Conservation (phyloP, 2,888 invertebrate genomes). For the Acronicta aceris region DNA sequence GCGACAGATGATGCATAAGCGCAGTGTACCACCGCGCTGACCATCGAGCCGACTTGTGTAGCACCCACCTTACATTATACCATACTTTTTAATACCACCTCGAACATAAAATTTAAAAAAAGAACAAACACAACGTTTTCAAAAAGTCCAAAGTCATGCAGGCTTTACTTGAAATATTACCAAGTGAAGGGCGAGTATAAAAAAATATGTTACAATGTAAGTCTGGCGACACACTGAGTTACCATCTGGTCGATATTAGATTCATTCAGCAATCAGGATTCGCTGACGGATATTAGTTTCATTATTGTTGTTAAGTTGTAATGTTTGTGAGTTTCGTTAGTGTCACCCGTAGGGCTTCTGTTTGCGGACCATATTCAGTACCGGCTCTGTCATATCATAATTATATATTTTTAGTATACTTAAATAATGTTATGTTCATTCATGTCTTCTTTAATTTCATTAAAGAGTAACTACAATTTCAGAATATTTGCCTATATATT, state of each 20-base stretch:
- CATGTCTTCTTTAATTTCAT: constrained; percentile 6
- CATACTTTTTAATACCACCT: constrained; percentile 20
- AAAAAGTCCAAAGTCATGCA: constrained; percentile 8
- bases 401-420: constrained; percentile 1
- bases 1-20: constrained; percentile 63
- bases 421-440: background rate
- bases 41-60: constrained; percentile 52
- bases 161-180: constrained; percentile 13
- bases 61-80: constrained; percentile 25
- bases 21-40: constrained; percentile 56
- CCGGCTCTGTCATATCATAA: constrained; percentile 45
- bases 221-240: constrained; percentile 69
- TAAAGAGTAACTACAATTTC: background rate
- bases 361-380: constrained; percentile 69
- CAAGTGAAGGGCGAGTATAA: constrained; percentile 41
- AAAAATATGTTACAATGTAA: constrained; percentile 58
- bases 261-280: constrained; percentile 85
- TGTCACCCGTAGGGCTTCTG: constrained; percentile 76
- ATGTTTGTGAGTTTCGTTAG: constrained; percentile 80
- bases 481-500: constrained; percentile 11
- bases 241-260: constrained; percentile 88
- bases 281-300: constrained; percentile 84
- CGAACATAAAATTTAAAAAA: background rate
- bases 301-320: constrained; percentile 83
- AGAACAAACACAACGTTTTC: constrained; percentile 8